Percentiles rank a stretch among this genome's conserved stretches.
Evolutionary conservation across 2,888 invertebrate species (phyloP).

Genomic region (Glaucopsyche alexis): DNA sequence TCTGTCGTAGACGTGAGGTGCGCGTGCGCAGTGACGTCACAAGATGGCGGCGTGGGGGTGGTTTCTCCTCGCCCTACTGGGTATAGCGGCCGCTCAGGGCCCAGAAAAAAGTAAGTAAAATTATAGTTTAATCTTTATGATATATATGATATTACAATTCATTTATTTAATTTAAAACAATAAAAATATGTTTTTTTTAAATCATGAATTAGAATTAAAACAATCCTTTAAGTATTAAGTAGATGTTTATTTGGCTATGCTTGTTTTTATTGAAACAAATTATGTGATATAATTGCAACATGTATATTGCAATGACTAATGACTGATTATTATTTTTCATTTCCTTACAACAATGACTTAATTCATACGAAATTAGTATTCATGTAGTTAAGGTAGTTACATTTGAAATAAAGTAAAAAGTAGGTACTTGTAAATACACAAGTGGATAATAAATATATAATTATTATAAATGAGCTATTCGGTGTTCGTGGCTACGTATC

Average conservation of each 20-base stretch:
- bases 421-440: too few species aligned
- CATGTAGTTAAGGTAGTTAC: background rate
- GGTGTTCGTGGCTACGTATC: too few species aligned
- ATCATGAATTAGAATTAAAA: too few species aligned
- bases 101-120: slow-evolving; percentile 60
- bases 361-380: background rate
- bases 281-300: background rate
- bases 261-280: too few species aligned
- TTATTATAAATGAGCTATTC: too few species aligned
- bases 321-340: background rate
- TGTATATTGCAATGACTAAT: background rate
- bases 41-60: slow-evolving; percentile 44
- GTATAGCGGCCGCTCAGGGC: slow-evolving; percentile 51
- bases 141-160: background rate
- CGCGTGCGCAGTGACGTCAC: slow-evolving; percentile 46
- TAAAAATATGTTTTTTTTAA: too few species aligned
- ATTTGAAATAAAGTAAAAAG: too few species aligned
- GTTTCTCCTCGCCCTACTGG: slow-evolving; percentile 49
- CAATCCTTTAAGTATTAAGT: too few species aligned
- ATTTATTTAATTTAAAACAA: too few species aligned
- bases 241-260: too few species aligned
- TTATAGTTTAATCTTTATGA: background rate
- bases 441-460: too few species aligned
- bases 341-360: background rate
- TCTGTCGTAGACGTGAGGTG: slow-evolving; percentile 59